A percentile compares a stretch with the other conserved stretches of the same genome.
phyloP scores from a whole-genome alignment of 2,113 vertebrate genomes.

The Cephalopholis sonnerati region DNA sequence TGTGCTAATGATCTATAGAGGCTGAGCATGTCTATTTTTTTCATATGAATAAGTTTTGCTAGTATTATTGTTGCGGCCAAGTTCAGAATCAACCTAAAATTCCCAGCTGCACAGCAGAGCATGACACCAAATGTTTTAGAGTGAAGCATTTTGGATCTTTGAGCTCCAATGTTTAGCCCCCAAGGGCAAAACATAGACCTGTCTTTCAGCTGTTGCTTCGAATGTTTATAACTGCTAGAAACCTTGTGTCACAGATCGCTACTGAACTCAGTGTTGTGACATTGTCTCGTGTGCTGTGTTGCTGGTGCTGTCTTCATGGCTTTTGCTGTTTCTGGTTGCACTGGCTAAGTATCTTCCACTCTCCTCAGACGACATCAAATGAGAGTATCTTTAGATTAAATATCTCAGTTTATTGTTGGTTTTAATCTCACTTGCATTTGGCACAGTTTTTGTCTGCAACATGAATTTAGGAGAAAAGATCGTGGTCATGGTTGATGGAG shows the following conservation, averaged over 20 bases:
- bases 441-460: background rate
- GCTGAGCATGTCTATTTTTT: background rate
- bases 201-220: constrained; percentile 50
- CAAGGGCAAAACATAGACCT: constrained; percentile 42
- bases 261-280: constrained; percentile 15
- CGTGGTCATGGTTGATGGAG: background rate
- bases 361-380: background rate
- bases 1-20: background rate
- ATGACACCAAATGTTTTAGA: constrained; percentile 30
- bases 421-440: background rate
- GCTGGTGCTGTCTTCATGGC: background rate
- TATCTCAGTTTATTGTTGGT: background rate
- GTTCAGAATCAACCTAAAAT: constrained; percentile 1
- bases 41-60: background rate
- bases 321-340: background rate
- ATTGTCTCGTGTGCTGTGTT: constrained; percentile 15
- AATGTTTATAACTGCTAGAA: constrained; percentile 21
- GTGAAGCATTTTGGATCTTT: constrained; percentile 45
- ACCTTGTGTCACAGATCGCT: constrained; percentile 2
- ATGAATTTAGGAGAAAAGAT: background rate
- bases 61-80: background rate
- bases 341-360: background rate
- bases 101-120: constrained; percentile 10
- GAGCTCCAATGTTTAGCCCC: constrained; percentile 43
- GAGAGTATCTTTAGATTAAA: background rate